A percentile compares a stretch with the other conserved stretches of the same genome.
Conservation (phyloP, 2,113 vertebrate species). For the Oriolus oriolus region DNA sequence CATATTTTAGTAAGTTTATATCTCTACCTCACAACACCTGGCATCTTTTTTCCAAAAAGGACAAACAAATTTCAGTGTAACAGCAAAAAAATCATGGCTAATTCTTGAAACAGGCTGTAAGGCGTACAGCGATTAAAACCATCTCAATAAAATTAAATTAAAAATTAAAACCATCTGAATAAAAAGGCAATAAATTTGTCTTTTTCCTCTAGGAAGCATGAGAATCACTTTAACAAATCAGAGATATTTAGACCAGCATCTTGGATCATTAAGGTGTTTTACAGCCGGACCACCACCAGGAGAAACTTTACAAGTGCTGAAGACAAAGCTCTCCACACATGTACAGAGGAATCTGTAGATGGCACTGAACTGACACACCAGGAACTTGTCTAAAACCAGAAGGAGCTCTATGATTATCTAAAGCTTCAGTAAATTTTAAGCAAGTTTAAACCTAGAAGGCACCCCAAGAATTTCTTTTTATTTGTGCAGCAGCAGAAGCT, state of each 20-base stretch:
- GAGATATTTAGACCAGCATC: neutral
- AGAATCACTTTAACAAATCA: neutral
- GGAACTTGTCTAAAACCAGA: neutral
- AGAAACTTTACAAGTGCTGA: neutral
- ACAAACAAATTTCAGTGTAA: neutral
- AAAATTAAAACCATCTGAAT: neutral
- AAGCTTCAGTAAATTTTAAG: neutral
- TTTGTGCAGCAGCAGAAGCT: neutral
- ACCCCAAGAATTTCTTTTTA: neutral
- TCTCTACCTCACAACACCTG: neutral
- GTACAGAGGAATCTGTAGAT: neutral
- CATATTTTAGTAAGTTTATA: neutral
- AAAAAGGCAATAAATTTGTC: neutral
- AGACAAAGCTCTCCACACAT: neutral
- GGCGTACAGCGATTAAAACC: neutral
- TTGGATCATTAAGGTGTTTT: neutral
- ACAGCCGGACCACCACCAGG: neutral
- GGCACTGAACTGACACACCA: neutral
- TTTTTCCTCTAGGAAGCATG: neutral
- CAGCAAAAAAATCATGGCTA: rapidly evolving
- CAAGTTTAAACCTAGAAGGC: neutral
- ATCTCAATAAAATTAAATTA: neutral
- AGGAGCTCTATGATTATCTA: neutral
- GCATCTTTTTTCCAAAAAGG: neutral
- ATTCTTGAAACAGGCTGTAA: neutral